Evolutionary conservation across 2,113 vertebrate species (phyloP).

Genomic region (Ageneiosus marmoratus): DNA sequence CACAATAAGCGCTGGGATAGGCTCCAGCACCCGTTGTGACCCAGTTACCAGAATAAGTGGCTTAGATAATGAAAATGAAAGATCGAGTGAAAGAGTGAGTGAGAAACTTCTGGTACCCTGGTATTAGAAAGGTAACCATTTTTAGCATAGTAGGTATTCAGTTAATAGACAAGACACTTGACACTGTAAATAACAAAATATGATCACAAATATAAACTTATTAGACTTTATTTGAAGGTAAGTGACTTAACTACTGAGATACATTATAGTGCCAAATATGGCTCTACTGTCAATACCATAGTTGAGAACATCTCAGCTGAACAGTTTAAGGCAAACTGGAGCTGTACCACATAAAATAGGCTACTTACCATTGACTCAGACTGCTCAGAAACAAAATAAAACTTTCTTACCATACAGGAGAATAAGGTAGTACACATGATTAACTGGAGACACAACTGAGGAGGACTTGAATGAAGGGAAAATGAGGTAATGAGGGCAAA

Average conservation of each 20-base stretch:
- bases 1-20: too few relatives aligned
- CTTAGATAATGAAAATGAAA: too few relatives aligned
- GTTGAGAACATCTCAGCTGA: neutral
- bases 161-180: neutral
- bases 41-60: too few relatives aligned
- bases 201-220: neutral
- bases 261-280: too few relatives aligned
- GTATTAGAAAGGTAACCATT: neutral
- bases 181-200: neutral
- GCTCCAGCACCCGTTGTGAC: too few relatives aligned
- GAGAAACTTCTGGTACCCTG: neutral
- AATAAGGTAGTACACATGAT: neutral
- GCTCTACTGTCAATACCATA: too few relatives aligned
- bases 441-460: neutral
- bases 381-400: too few relatives aligned
- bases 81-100: too few relatives aligned
- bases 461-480: conserved; percentile 22
- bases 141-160: neutral
- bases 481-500: conserved; percentile 23
- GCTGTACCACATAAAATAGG: neutral
- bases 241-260: neutral
- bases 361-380: neutral
- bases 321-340: too few relatives aligned
- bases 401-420: neutral
- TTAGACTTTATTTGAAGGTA: neutral